Conservation (phyloP, 2,888 invertebrate species). For the Dryococelus australis region DNA sequence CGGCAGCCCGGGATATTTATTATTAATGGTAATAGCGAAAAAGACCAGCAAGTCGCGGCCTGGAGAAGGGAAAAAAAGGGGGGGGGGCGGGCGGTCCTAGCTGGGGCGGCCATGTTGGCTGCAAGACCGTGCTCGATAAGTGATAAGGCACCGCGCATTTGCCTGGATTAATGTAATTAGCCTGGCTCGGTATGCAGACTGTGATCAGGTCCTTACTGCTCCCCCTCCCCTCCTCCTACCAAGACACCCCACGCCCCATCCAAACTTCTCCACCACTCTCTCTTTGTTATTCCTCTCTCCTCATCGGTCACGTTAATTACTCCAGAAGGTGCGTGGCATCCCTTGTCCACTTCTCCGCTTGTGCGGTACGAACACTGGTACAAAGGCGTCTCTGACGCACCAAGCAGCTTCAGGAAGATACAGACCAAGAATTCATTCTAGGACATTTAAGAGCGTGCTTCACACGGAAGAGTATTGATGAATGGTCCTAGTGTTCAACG, state of each 20-base stretch:
- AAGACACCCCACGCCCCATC: background rate
- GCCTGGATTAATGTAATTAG: constrained; percentile 28
- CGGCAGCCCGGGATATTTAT: constrained; percentile 13
- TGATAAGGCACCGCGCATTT: constrained; percentile 27
- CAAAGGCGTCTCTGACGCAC: too few relatives aligned
- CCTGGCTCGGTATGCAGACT: background rate
- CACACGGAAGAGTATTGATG: too few relatives aligned
- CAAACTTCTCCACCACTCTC: background rate
- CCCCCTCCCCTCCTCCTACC: background rate
- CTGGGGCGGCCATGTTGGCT: background rate
- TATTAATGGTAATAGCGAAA: constrained; percentile 27
- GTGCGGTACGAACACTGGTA: too few relatives aligned
- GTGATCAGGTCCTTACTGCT: background rate
- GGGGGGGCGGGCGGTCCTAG: background rate
- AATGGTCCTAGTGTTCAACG: too few relatives aligned
- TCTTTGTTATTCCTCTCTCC: background rate
- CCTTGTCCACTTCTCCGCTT: too few relatives aligned
- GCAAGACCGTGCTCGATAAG: constrained; percentile 12
- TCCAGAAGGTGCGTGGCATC: background rate
- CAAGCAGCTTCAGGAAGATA: too few relatives aligned
- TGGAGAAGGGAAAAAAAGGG: background rate
- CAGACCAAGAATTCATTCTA: too few relatives aligned
- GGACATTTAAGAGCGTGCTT: too few relatives aligned
- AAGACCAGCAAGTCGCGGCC: background rate
- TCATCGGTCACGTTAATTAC: constrained; percentile 1